phyloP scores from a whole-genome alignment of 2,113 vertebrate species.

The Mastomys natalensis region DNA sequence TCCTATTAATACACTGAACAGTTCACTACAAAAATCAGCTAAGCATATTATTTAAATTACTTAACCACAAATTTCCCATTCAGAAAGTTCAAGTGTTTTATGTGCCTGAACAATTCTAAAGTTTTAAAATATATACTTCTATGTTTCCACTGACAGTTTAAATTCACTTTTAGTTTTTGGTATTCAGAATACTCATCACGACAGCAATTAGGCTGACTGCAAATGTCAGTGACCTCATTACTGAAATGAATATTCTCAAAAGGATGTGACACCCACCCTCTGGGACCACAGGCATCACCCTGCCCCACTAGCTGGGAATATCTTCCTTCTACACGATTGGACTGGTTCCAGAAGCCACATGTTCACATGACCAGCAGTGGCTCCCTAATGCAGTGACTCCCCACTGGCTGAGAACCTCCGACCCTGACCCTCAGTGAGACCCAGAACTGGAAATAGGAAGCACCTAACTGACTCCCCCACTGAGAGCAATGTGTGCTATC shows the following conservation, averaged over 20 bases:
- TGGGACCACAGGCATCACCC: background rate
- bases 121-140: constrained; percentile 48
- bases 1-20: constrained; percentile 57
- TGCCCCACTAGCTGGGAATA: background rate
- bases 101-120: constrained; percentile 38
- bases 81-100: constrained; percentile 37
- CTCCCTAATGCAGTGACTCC: constrained; percentile 17
- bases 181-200: constrained; percentile 48
- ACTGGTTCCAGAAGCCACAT: background rate
- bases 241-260: constrained; percentile 11
- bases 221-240: constrained; percentile 34
- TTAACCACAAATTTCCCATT: constrained; percentile 46
- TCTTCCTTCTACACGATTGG: constrained; percentile 17
- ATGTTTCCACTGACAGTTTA: constrained; percentile 41
- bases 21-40: constrained; percentile 53
- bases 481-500: background rate
- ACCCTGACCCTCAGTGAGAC: background rate
- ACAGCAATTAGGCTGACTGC: background rate
- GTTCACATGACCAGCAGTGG: background rate
- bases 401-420: constrained; percentile 36
- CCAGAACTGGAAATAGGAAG: background rate
- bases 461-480: background rate
- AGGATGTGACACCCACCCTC: background rate
- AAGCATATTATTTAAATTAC: constrained; percentile 61
- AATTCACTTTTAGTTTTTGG: constrained; percentile 57